These are phyloP conservation scores for Avahi laniger DNA, from an alignment of 2,797 vertebrate genomes.

Conservation along the genomic window DNA sequence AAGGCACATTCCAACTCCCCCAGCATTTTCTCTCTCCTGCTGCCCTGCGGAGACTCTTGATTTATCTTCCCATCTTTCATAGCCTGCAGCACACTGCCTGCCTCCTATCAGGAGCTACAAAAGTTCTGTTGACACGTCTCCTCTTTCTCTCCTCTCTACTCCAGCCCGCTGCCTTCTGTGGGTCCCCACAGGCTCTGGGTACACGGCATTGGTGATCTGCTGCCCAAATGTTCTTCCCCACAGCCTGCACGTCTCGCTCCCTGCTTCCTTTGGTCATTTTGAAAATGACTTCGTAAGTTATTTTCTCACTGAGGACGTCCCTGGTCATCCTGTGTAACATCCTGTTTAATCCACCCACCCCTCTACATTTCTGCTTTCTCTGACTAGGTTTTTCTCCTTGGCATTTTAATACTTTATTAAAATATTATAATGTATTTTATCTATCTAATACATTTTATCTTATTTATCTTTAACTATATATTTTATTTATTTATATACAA, in stretches of 20 bases:
- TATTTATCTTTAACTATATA: background rate
- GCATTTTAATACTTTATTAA: background rate
- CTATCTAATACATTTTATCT: background rate
- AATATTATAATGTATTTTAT: background rate
- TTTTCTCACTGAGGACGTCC: background rate
- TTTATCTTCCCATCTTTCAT: background rate
- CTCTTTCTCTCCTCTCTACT: background rate
- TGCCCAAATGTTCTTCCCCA: background rate
- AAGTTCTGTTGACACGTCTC: background rate
- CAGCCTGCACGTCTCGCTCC: rapidly evolving
- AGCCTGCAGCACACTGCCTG: background rate
- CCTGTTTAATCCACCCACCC: no score
- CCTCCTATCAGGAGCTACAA: background rate
- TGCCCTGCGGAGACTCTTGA: background rate
- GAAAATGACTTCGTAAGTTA: background rate
- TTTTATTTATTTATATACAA: background rate
- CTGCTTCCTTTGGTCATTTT: background rate
- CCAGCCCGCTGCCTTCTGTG: background rate
- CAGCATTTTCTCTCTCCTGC: background rate
- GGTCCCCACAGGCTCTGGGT: rapidly evolving
- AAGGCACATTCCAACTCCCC: background rate
- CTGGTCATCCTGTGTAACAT: background rate
- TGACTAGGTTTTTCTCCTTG: background rate
- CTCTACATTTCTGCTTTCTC: background rate
- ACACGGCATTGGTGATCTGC: background rate